Conservation (phyloP, 2,113 vertebrate species). For the Dasypus novemcinctus region DNA sequence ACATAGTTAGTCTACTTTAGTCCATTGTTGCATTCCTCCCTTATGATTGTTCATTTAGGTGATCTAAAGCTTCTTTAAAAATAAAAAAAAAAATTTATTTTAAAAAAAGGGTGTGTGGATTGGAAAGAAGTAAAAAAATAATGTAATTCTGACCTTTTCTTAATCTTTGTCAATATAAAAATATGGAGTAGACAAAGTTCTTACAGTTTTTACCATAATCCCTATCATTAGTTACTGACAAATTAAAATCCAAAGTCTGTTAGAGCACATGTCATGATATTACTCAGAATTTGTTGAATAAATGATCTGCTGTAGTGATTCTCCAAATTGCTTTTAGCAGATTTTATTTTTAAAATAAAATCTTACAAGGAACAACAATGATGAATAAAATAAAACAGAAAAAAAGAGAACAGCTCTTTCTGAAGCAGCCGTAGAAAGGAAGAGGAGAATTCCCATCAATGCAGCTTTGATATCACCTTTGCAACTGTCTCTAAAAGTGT, state of each 20-base stretch:
- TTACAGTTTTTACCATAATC: neutral
- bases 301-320: neutral
- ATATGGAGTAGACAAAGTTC: neutral
- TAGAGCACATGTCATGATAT: slow-evolving; percentile 12
- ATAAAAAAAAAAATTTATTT: too few species aligned
- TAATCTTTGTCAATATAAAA: neutral
- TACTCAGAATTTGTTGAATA: slow-evolving; percentile 48
- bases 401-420: neutral
- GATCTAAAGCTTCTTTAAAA: too few species aligned
- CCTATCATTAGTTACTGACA: slow-evolving; percentile 17
- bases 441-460: neutral
- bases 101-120: neutral
- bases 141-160: neutral
- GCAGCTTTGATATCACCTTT: neutral
- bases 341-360: slow-evolving; percentile 63
- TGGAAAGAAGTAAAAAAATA: neutral
- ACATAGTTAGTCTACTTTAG: too few species aligned
- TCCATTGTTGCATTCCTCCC: too few species aligned
- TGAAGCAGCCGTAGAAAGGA: neutral
- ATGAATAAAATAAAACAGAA: neutral
- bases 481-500: neutral
- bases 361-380: neutral
- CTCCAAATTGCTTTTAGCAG: neutral
- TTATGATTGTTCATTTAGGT: too few species aligned
- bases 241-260: slow-evolving; percentile 50